Conservation (phyloP, 2,797 vertebrate species). For the Coreius guichenoti region DNA sequence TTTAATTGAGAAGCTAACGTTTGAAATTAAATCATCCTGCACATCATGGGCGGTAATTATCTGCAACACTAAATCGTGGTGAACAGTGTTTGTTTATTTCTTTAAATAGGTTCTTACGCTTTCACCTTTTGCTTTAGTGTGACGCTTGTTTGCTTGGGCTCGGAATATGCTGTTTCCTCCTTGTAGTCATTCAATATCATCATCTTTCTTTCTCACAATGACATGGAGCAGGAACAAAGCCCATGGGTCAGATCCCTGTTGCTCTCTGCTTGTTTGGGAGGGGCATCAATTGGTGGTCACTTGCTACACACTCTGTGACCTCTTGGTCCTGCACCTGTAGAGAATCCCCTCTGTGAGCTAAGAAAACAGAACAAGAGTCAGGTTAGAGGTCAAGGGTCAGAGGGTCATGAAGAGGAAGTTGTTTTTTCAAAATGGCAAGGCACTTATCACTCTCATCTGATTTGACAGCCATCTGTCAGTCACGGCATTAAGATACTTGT, state of each 20-base stretch:
- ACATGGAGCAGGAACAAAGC: constrained; percentile 70
- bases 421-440: constrained; percentile 82
- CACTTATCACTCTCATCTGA: constrained; percentile 94
- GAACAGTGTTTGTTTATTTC: constrained; percentile 16
- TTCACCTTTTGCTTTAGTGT: constrained; percentile 25
- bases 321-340: constrained; percentile 88
- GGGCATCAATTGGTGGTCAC: constrained; percentile 76
- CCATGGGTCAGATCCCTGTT: constrained; percentile 73
- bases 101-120: constrained; percentile 11
- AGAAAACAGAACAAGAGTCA: constrained; percentile 88
- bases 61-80: background rate
- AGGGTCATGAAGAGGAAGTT: constrained; percentile 94
- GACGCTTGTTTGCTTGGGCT: constrained; percentile 40
- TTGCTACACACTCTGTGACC: constrained; percentile 72
- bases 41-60: background rate
- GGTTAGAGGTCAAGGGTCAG: constrained; percentile 85
- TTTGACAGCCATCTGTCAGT: constrained; percentile 93
- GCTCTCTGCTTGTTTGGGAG: constrained; percentile 77
- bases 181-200: constrained; percentile 59
- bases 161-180: constrained; percentile 31
- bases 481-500: constrained; percentile 70
- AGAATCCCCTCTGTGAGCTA: constrained; percentile 83
- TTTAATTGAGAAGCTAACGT: constrained; percentile 12
- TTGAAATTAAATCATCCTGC: background rate
- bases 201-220: constrained; percentile 74